These are phyloP conservation scores for Strix aluco DNA, from an alignment of 2,113 vertebrate species.

Conservation along the genomic window DNA sequence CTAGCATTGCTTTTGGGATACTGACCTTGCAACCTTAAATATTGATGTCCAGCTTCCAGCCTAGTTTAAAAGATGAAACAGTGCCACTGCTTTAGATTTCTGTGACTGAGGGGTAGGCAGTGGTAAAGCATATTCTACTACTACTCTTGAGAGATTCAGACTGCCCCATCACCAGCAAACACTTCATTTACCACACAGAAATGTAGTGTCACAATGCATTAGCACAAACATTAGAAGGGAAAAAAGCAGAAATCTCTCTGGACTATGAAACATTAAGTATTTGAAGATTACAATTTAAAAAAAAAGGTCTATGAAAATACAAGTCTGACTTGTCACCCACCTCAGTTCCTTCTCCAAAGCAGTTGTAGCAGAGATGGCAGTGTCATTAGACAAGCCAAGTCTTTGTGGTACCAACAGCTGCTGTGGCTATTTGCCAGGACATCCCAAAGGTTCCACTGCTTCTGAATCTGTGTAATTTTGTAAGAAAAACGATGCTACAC, in stretches of 20 bases:
- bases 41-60: neutral
- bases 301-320: neutral
- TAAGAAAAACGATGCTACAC: neutral
- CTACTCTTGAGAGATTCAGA: neutral
- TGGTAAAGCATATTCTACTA: neutral
- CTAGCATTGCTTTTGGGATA: neutral
- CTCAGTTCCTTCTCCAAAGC: neutral
- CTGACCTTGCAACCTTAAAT: neutral
- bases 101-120: neutral
- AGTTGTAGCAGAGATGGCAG: neutral
- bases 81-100: neutral
- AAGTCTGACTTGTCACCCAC: neutral
- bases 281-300: neutral
- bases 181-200: neutral
- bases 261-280: neutral
- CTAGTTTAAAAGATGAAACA: neutral
- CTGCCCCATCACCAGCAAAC: neutral
- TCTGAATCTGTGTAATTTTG: neutral
- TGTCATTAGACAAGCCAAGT: neutral
- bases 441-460: neutral
- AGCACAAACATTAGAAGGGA: neutral
- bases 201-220: conserved; percentile 11
- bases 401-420: neutral
- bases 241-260: neutral
- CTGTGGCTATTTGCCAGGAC: neutral